Evolutionary conservation across 1,140 invertebrate genomes (phyloP), one percentile per base, ranked within the genome.

Genomic region (Lethocerus indicus): DNA sequence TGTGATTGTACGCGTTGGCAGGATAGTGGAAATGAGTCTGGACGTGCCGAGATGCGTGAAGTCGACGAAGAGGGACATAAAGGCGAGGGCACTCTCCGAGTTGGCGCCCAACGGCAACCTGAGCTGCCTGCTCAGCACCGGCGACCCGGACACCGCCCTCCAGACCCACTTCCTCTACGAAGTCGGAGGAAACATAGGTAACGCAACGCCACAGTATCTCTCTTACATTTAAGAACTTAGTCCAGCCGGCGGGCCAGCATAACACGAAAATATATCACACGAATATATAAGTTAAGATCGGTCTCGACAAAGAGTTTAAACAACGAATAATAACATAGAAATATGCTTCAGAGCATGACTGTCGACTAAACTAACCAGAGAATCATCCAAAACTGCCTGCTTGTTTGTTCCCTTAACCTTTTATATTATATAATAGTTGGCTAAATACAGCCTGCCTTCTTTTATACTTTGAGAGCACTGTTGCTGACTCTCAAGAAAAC

Each of bases 121-220:
- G 3, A 65, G 61, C 27, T 70, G 64, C 50, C 54, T 67, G 7
- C 55, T 67, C 9, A 63, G 63, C 25, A 65, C 65, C 20, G 62
- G 64, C 9, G 65, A 67, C 52, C 60, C 61, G 6, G 67, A 65
- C 24, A 65, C 63, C 51, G 64, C 68, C n/a, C 58, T 69, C 3
- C 61, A 67, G 44, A 67, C 66, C 40, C 68, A 72, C 54, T 67
- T 66, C 47, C 57, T 74, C 25, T 71, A 66, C 58, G 72, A 74
- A 61, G 59, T 69, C 46, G 71, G 71, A 27, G 72, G 72, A 26
- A 74, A 74, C 59, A 72, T 73, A 48, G 70, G 71, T 72, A 60
- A 59, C 62, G n/a, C n/a, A n/a, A n/a, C n/a, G n/a, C n/a, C n/a
- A n/a, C 47, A 35, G 14, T 35, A 25, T 3, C n/a, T 40, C 13